Evolutionary conservation across 2,888 invertebrate genomes (phyloP), one percentile per base, ranked within the genome.

Genomic region (Nomada goodeniana): DNA sequence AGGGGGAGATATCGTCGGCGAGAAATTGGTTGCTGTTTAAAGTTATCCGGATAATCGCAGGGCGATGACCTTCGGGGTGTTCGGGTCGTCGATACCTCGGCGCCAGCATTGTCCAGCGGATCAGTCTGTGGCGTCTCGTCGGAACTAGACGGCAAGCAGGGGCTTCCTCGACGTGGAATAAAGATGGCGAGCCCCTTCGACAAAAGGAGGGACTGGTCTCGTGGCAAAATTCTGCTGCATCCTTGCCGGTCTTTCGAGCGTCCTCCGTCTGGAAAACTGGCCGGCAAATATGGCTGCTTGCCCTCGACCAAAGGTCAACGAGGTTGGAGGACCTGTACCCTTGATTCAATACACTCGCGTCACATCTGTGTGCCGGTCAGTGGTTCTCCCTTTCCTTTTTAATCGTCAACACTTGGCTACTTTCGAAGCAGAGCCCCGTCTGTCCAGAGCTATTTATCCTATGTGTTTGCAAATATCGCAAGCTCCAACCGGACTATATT

Each of bases 291-390:
- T 77, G 82, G 75, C 74, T 73, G 77, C 77, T 82, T 75, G 82
- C 72, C 76, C 85, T 82, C 82, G 71, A 86, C 84, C 88, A 88
- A 80, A 81, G 87, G 87, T 87, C 88, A 87, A 87, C 87, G 75
- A 87, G 86, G 79, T 72, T 84, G 84, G 73, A 79, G 84, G 86
- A 88, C 84, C 76, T 80, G 65, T 65, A 85, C 64, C 36, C 65
- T 70, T 79, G 78, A 77, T 77, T 75, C 74, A 68, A 82, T 79
- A 78, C 76, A 53, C 29, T 53, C 67, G 29, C 23, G 57, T 23
- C 52, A 52, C 36, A 50, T 26, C 67, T 69, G 15, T 69, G 23
- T n/a, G 52, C 42, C 50, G 50, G 26, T 42, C 84, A 86, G 84
- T 55, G 84, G 82, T 72, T 86, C 10, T 26, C 50, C n/a, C 10